Evolutionary conservation across 2,888 invertebrate species (phyloP).

Genomic region (Gisinianus flammeolus): DNA sequence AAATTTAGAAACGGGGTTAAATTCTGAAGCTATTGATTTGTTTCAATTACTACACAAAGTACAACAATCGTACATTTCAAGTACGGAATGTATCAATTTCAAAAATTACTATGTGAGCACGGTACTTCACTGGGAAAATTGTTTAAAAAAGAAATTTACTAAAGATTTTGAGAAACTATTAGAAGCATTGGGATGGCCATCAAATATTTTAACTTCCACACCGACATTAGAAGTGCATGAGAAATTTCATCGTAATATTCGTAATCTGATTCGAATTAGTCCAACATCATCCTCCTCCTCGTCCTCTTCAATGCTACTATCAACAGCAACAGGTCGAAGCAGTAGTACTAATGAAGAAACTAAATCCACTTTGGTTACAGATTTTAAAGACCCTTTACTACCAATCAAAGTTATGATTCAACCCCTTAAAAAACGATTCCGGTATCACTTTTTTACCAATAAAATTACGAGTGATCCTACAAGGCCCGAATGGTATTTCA

Average conservation of each 20-base stretch:
- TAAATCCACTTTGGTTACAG: conserved; percentile 20
- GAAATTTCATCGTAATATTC: conserved; percentile 51
- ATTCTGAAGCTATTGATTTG: conserved; percentile 53
- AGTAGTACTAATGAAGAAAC: not conserved
- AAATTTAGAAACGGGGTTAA: conserved; percentile 53
- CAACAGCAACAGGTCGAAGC: not conserved
- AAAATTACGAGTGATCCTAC: conserved; percentile 52
- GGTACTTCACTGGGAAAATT: conserved; percentile 48
- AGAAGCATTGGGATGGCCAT: conserved; percentile 55
- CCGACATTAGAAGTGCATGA: conserved; percentile 54
- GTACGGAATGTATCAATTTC: conserved; percentile 46
- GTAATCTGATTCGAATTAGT: conserved; percentile 47
- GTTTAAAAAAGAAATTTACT: conserved; percentile 47
- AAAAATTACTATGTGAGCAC: conserved; percentile 45
- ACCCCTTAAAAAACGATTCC: conserved; percentile 53
- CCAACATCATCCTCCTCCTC: conserved; percentile 7
- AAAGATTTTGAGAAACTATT: conserved; percentile 55
- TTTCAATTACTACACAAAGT: conserved; percentile 45
- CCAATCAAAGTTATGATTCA: conserved; percentile 54
- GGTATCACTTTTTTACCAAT: conserved; percentile 54
- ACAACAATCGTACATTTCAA: conserved; percentile 35
- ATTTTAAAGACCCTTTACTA: conserved; percentile 43
- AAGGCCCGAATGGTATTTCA: conserved; percentile 58
- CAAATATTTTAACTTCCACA: conserved; percentile 44
- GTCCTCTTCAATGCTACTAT: too few relatives aligned